Base-by-base conservation (phyloP, 1,140 invertebrate species). In the Caenorhabditis elegans region DNA sequence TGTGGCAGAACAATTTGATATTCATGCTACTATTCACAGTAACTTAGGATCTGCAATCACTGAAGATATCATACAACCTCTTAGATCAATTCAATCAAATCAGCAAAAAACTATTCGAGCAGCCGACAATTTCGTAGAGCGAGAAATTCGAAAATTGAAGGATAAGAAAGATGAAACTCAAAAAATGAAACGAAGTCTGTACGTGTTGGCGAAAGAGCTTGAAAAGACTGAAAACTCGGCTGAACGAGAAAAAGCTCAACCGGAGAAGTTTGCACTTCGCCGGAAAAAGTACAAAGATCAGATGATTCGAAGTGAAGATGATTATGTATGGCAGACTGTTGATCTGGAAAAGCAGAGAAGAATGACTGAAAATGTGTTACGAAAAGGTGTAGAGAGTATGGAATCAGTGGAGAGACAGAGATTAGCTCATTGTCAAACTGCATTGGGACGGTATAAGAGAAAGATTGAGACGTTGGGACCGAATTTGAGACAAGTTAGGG, bases 1-100 rank as follows among this genome's bases (percentile, higher is more conserved):
- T 17, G 84, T 82, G 5, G 84, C 84, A 11, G 84, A 85, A 47
- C 83, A 84, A 78, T 85, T 84, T 28, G 84, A 85, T 34, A 78
- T 81, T 24, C 82, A 85, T 19, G 78, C 84, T 15, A 85, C 84
- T 4, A 77, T 85, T 0, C 84, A 85, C 70, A 85, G 84, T 77
- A 85, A 85, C 49, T 76, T 85, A 6, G 83, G 83, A 22, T 85
- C 84, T 0, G 83, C 84, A 8, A 47, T 85, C 31, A 65, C 78
- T n/a, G 84, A 85, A 36, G 84, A 85, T 65, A 80, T 85, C 55
- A 84, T 85, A 28, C 84, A 85, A 76, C 84, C 84, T 31, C 75
- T 85, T 11, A 48, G 80, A 43, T 79, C 84, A 8, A 85, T 85
- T 47, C 78, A 83, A 26, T 49, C 77, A n/a, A 79, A 28, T 46